Percentiles rank a stretch among this genome's conserved stretches.
These are phyloP conservation scores for Rotaria macrura DNA, from an alignment of 2,888 invertebrate genomes.

Conservation along the genomic window DNA sequence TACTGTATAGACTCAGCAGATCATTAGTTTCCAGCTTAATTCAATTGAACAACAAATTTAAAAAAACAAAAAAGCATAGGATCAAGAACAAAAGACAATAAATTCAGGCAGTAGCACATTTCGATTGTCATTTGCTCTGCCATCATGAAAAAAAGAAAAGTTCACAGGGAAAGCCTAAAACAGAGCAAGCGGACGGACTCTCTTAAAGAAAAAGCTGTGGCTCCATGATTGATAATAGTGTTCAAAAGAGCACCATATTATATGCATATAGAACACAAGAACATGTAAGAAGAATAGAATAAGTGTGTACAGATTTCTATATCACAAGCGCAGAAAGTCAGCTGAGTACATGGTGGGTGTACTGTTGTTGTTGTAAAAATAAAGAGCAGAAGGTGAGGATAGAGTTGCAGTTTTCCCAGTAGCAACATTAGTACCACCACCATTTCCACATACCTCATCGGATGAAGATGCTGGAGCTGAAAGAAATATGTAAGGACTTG, in stretches of 20 bases:
- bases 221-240: background rate
- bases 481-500: background rate
- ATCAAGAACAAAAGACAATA: background rate
- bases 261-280: background rate
- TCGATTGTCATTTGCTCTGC: background rate
- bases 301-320: background rate
- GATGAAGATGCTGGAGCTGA: background rate
- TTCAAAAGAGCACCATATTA: background rate
- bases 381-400: slow-evolving; percentile 12
- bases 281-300: background rate
- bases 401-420: background rate
- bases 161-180: background rate
- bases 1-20: background rate
- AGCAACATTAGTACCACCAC: background rate
- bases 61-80: background rate
- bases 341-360: slow-evolving; percentile 3
- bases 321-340: slow-evolving; percentile 12
- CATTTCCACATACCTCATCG: background rate
- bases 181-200: background rate
- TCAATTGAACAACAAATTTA: background rate
- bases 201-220: background rate
- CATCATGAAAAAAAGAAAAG: background rate
- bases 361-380: slow-evolving; percentile 1
- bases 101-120: background rate
- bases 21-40: background rate